Percentiles rank a stretch among this genome's conserved stretches.
These are phyloP conservation scores for Pygoscelis adeliae DNA, from an alignment of 2,113 vertebrate species.

Conservation along the genomic window DNA sequence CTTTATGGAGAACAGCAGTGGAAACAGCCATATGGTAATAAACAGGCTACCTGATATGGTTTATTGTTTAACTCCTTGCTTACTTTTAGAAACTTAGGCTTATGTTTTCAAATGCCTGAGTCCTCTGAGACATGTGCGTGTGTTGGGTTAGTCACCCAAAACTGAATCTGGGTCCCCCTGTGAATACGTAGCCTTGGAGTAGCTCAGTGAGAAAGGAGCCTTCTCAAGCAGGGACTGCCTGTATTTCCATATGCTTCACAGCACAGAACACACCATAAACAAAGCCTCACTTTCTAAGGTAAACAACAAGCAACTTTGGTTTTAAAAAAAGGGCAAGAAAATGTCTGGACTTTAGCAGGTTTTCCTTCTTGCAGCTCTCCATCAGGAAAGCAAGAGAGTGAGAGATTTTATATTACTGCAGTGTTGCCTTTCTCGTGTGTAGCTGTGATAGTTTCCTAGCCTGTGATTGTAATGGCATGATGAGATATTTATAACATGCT, in stretches of 20 bases:
- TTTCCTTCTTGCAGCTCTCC: background rate
- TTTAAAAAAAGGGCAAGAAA: background rate
- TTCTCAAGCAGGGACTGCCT: background rate
- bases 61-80: constrained; percentile 57
- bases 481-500: constrained; percentile 40
- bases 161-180: background rate
- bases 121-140: fast-evolving
- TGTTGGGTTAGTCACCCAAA: background rate
- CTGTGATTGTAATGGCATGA: background rate
- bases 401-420: background rate
- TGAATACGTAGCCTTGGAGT: background rate
- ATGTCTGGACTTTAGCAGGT: background rate
- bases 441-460: background rate
- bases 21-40: constrained; percentile 25
- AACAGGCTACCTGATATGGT: constrained; percentile 44
- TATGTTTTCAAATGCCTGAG: background rate
- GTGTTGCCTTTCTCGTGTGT: background rate
- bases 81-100: background rate
- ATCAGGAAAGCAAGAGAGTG: background rate
- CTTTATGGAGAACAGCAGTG: constrained; percentile 42
- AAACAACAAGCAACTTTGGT: background rate
- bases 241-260: background rate
- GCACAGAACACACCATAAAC: background rate
- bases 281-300: background rate
- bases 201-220: background rate